Conservation (phyloP, 2,888 invertebrate species). For the Ectobius pallidus region DNA sequence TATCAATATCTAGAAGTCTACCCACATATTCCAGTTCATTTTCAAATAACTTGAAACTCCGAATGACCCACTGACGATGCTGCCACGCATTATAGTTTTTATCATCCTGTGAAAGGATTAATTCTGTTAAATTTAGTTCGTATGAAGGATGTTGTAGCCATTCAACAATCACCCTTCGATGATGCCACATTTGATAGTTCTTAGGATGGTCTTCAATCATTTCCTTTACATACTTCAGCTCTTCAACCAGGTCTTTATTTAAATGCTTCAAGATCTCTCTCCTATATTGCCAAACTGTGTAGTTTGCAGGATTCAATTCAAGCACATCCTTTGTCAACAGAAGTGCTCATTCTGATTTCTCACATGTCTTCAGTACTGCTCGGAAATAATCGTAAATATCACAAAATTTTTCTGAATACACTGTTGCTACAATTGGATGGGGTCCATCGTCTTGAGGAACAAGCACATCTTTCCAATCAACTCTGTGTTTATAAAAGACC, state of each 20-base stretch:
- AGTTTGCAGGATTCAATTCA: slow-evolving; percentile 95
- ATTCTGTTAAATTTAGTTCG: slow-evolving; percentile 83
- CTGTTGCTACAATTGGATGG: slow-evolving; percentile 88
- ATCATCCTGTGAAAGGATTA: slow-evolving; percentile 81
- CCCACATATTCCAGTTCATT: slow-evolving; percentile 87
- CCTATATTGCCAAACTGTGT: slow-evolving; percentile 97
- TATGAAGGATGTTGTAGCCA: slow-evolving; percentile 79
- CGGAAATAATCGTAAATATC: slow-evolving; percentile 97
- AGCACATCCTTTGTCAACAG: slow-evolving; percentile 88
- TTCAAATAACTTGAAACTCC: slow-evolving; percentile 81
- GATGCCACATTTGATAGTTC: slow-evolving; percentile 97
- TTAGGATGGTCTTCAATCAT: slow-evolving; percentile 90
- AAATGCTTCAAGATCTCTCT: slow-evolving; percentile 84
- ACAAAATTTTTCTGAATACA: slow-evolving; percentile 90
- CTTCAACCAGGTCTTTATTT: slow-evolving; percentile 77
- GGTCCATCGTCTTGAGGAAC: slow-evolving; percentile 91
- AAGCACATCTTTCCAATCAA: slow-evolving; percentile 89
- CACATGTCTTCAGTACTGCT: slow-evolving; percentile 83
- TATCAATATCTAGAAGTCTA: slow-evolving; percentile 78
- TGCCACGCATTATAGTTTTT: slow-evolving; percentile 99
- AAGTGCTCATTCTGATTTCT: slow-evolving; percentile 88
- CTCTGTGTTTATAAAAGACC: slow-evolving; percentile 79
- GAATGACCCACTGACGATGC: slow-evolving; percentile 90
- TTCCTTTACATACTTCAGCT: slow-evolving; percentile 80
- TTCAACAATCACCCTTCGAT: slow-evolving; percentile 87